Base-by-base conservation (phyloP, 2,797 vertebrate genomes). In the Poeciliopsis paucimaculata region DNA sequence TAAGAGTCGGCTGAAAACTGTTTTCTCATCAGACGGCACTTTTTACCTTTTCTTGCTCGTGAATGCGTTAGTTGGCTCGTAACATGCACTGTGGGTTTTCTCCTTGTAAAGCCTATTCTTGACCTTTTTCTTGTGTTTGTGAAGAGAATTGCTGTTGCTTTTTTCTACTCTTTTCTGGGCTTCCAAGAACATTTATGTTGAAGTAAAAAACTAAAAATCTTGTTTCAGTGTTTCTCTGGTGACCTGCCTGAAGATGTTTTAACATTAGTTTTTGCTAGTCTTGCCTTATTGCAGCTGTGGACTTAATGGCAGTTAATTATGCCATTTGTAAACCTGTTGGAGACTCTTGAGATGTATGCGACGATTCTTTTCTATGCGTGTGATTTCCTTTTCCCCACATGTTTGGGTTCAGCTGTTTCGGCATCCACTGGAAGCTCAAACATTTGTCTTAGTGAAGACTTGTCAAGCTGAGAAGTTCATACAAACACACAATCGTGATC, bases 191-290 rank as follows among this genome's bases (percentile, higher is more conserved):
- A 55, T 82, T 81, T 84, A 86, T 84, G 75, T 78, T 81, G 45
- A 80, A 84, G 31, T 73, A 47, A 64, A 81, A 83, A 60, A 46
- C 15, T 2, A 34, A 34, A 73, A 72, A 45, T 70, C 15, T 31
- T 82, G 86, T 91, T 78, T 93, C 89, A 83, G 74, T 51, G 47
- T 26, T 66, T 70, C 39, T 86, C 78, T 86, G 79, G 79, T 87
- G 75, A 85, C 86, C 84, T 80, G 57, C 11, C 5, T 51, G 5
- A 72, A 71, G 49, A 72, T 72, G 73, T 80, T 84, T 72, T 34
- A 49, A 46, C 71, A 23, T 72, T 88, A 75, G 70, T 78, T 84
- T 78, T 45, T 45, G 55, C 75, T 76, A 10, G 41, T 87, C 88
- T 89, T 79, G 55, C 46, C 78, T 78, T 80, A 46, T 57, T 72